Conservation (phyloP, 2,113 vertebrate genomes). For the Xenopus laevis region DNA sequence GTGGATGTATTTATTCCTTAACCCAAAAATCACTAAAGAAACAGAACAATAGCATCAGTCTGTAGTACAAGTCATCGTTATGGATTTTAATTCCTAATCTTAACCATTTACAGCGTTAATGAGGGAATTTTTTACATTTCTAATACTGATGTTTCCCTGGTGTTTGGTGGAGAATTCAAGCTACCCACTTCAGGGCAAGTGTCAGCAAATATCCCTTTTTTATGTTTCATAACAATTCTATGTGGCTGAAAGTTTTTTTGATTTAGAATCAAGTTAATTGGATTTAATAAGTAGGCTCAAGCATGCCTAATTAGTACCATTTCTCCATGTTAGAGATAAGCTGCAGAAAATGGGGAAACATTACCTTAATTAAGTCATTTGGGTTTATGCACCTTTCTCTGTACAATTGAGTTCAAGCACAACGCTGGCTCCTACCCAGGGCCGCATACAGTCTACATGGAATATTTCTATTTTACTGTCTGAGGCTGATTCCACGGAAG, state of each 20-base stretch:
- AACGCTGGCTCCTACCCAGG: no score
- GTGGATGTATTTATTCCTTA: conserved; percentile 26
- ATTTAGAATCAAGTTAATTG: not conserved
- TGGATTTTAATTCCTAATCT: not conserved
- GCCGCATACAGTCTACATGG: no score
- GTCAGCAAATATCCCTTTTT: not conserved
- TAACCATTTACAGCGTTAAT: not conserved
- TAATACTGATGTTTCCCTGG: not conserved
- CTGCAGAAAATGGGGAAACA: not conserved
- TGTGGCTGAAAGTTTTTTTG: not conserved
- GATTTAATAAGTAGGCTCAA: not conserved
- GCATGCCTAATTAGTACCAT: conserved; percentile 11
- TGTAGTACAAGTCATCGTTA: not conserved
- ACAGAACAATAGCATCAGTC: conserved; percentile 1
- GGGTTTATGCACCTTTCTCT: not conserved
- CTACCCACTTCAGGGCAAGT: not conserved
- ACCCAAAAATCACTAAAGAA: not conserved
- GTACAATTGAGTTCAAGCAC: no score
- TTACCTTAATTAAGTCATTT: not conserved
- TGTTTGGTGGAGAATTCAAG: not conserved
- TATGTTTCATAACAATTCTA: not conserved
- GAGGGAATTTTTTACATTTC: not conserved
- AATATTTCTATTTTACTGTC: no score
- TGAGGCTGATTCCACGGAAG: no score
- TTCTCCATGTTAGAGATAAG: not conserved